Conservation (phyloP, 2,888 invertebrate species). For the Phragmatobia fuliginosa region DNA sequence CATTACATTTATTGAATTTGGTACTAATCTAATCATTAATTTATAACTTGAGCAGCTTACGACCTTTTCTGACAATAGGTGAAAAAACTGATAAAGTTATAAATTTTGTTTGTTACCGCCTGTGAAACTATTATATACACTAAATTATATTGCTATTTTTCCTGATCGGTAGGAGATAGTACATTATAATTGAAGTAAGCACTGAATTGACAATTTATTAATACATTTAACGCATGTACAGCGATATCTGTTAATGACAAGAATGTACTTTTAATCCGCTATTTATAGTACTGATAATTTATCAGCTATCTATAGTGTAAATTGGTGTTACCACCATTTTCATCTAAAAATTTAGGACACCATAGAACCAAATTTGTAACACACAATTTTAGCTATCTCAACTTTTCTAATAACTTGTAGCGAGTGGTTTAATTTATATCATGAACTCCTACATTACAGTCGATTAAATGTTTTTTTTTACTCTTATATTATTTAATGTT, state of each 20-base stretch:
- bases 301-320: not conserved
- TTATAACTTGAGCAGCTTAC: conserved; percentile 7
- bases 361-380: not conserved
- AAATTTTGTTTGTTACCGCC: not conserved
- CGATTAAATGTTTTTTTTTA: too few species aligned
- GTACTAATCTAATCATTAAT: conserved; percentile 17
- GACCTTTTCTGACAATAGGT: conserved; percentile 6
- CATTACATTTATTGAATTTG: conserved; percentile 27
- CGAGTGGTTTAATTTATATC: not conserved
- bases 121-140: conserved; percentile 2
- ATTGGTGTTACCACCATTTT: not conserved
- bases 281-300: conserved; percentile 7
- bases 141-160: not conserved
- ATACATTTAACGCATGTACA: not conserved
- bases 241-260: conserved; percentile 6
- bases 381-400: not conserved
- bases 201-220: conserved; percentile 2
- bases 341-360: not conserved
- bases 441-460: not conserved
- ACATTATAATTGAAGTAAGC: not conserved
- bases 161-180: not conserved
- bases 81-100: not conserved
- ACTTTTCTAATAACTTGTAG: not conserved
- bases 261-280: not conserved
- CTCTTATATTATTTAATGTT: too few species aligned